Evolutionary conservation across 2,888 invertebrate species (phyloP), one percentile per base, ranked within the genome.

Genomic region (Yponomeuta cagnagella): DNA sequence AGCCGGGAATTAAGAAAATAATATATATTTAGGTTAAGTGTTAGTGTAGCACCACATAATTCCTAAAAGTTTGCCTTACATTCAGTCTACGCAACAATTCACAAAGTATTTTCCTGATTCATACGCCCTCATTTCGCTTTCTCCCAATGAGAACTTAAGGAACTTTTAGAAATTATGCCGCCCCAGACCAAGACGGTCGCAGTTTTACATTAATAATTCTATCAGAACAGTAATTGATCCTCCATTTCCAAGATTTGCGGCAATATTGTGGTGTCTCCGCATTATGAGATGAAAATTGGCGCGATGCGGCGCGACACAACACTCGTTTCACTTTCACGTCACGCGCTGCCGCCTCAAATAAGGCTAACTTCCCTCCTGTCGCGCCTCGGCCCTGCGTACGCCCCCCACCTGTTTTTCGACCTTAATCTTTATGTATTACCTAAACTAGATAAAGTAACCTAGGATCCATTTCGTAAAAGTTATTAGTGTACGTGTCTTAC

Each of bases 301-400:
- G 78, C 77, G 77, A 70, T 70, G 70, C 70, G 69, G 74, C 70
- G 82, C 80, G 84, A 80, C 83, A 80, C 85, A 84, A 84, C 84
- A 87, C 83, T 89, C 87, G 85, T 86, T 86, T 78, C 79, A 78
- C 81, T 91, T 91, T 91, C 91, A 81, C 80, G 90, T 91, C 90
- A 91, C 91, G 91, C 89, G 86, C 90, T 82, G 83, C 76, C 80
- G 87, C 82, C 88, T 88, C 88, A 88, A 90, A 90, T 90, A 90
- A 89, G 91, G 89, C 90, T 88, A 87, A 87, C 85, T 83, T 84
- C 84, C 84, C 84, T 85, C 84, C 74, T 77, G 74, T 75, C 75
- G 81, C 81, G 80, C 83, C 84, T 83, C 82, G 78, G 83, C 81
- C 78, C 83, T 80, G 77, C 78, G 82, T 78, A 81, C 82, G 78